Conservation (phyloP, 1,140 invertebrate species). For the Tetraneura akinire region DNA sequence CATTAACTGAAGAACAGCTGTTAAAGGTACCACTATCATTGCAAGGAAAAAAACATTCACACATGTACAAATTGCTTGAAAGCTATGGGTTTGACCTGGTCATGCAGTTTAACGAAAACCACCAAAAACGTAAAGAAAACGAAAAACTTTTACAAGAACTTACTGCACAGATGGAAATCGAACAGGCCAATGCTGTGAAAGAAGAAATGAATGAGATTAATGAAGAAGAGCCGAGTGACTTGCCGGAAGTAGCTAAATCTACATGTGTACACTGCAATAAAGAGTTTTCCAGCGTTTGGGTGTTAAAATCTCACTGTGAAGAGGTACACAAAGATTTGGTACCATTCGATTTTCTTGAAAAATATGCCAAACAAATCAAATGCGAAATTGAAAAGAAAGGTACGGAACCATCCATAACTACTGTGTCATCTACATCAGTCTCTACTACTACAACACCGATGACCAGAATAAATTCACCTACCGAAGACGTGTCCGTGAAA, state of each 20-base stretch:
- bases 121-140: constrained; percentile 65
- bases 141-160: constrained; percentile 57
- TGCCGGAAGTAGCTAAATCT: constrained; percentile 75
- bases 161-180: constrained; percentile 55
- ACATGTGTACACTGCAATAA: constrained; percentile 88
- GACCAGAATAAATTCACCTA: constrained; percentile 5
- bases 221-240: constrained; percentile 62
- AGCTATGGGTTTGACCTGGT: constrained; percentile 94
- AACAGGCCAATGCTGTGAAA: constrained; percentile 59
- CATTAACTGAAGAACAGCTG: constrained; percentile 55
- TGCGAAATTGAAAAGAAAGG: constrained; percentile 81
- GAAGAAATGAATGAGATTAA: constrained; percentile 62
- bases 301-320: constrained; percentile 92
- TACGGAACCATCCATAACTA: constrained; percentile 58
- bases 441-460: constrained; percentile 14
- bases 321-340: constrained; percentile 91
- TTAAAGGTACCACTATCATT: constrained; percentile 56
- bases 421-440: constrained; percentile 23
- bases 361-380: constrained; percentile 88
- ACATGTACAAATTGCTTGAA: constrained; percentile 87
- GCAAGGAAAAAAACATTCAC: constrained; percentile 71
- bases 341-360: constrained; percentile 83
- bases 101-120: constrained; percentile 94
- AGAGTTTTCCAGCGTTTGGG: constrained; percentile 93
- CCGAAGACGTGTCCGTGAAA: constrained; percentile 36